These are phyloP conservation scores for Xenopus laevis DNA, from an alignment of 2,113 vertebrate species.

Conservation along the genomic window DNA sequence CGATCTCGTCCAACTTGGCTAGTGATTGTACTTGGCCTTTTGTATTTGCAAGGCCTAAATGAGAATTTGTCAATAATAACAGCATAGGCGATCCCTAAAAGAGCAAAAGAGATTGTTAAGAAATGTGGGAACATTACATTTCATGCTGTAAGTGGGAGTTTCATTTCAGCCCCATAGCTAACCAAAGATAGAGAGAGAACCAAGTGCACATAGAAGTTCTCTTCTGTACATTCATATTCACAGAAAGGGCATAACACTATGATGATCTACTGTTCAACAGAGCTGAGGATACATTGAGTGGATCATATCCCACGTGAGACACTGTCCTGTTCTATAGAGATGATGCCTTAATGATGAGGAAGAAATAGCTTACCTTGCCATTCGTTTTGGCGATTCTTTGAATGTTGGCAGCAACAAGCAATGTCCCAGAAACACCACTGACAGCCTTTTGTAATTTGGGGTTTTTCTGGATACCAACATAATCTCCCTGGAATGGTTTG, in stretches of 20 bases:
- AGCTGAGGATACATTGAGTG: no score
- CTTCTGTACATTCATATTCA: no score
- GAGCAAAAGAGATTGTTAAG: neutral
- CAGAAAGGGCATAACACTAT: no score
- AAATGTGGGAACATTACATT: neutral
- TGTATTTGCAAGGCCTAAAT: slow-evolving; percentile 61
- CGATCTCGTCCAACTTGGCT: slow-evolving; percentile 58
- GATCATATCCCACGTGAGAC: no score
- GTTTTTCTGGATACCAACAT: slow-evolving; percentile 63
- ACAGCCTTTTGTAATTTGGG: slow-evolving; percentile 66
- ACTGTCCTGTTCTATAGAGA: no score
- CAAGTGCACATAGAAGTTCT: no score
- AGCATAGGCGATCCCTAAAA: slow-evolving; percentile 58
- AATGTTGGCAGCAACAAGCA: slow-evolving; percentile 64
- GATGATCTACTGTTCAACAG: no score
- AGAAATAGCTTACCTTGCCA: slow-evolving; percentile 61
- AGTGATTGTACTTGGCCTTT: slow-evolving; percentile 64
- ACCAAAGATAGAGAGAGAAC: no score
- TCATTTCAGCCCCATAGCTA: no score
- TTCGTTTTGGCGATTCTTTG: slow-evolving; percentile 67
- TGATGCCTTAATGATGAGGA: neutral
- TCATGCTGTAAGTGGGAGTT: neutral
- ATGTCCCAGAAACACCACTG: slow-evolving; percentile 52
- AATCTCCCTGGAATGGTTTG: slow-evolving; percentile 63
- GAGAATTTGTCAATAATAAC: slow-evolving; percentile 65